Evolutionary conservation across 2,888 invertebrate species (phyloP).

Genomic region (Philonicus albiceps): DNA sequence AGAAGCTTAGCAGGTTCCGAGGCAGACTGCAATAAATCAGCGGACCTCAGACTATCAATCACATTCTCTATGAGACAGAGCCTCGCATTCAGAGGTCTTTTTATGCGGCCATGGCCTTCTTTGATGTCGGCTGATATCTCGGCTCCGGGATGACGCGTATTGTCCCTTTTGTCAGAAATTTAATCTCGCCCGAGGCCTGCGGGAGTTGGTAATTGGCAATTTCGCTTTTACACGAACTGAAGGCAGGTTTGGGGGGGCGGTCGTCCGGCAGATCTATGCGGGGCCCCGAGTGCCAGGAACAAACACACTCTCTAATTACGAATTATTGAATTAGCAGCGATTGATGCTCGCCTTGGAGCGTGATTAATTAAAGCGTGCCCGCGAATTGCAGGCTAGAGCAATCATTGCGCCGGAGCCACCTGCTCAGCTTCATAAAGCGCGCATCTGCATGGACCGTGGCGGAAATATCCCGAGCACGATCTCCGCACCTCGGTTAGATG

Average conservation of each 20-base stretch:
- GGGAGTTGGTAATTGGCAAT: background rate
- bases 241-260: background rate
- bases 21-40: slow-evolving; percentile 13
- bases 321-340: slow-evolving; percentile 16
- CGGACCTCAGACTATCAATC: slow-evolving; percentile 5
- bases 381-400: background rate
- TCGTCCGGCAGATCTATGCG: background rate
- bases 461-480: background rate
- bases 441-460: background rate
- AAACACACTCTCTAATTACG: background rate
- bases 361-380: slow-evolving; percentile 19
- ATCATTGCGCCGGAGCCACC: slow-evolving; percentile 9
- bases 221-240: background rate
- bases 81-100: background rate
- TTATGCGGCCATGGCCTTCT: background rate
- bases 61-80: background rate
- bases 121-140: background rate
- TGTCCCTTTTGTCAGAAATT: slow-evolving; percentile 5
- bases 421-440: background rate
- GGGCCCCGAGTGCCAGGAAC: background rate
- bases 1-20: background rate
- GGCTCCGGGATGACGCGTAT: background rate
- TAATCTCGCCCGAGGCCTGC: background rate
- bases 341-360: slow-evolving; percentile 11
- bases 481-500: background rate